Conservation (phyloP, 2,888 invertebrate species). For the Phragmatobia fuliginosa region DNA sequence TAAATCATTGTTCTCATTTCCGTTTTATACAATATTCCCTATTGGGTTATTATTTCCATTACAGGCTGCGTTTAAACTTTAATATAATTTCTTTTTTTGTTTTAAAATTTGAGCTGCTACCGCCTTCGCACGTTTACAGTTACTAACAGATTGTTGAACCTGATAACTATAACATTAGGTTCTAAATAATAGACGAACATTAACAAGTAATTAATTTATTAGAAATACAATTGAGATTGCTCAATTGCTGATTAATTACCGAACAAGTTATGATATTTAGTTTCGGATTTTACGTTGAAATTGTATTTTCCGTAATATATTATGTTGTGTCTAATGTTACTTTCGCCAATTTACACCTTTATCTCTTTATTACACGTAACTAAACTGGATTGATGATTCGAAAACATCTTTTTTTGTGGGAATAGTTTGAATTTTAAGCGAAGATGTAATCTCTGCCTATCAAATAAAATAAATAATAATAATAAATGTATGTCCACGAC, state of each 20-base stretch:
- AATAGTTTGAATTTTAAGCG: no score
- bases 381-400: no score
- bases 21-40: neutral
- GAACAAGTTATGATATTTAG: neutral
- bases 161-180: neutral
- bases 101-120: neutral
- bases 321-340: neutral
- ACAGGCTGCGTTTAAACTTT: neutral
- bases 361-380: no score
- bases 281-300: constrained; percentile 7
- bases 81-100: neutral
- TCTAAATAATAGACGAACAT: neutral
- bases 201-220: constrained; percentile 4
- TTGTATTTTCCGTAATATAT: neutral
- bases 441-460: no score
- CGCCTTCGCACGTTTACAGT: neutral
- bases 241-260: constrained; percentile 3
- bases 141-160: neutral
- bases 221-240: neutral
- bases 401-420: no score
- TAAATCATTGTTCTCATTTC: constrained; percentile 7
- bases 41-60: neutral
- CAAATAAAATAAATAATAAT: neutral
- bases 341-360: neutral
- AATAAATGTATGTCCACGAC: neutral